Percentiles rank a stretch among this genome's conserved stretches.
These are phyloP conservation scores for Hucho hucho DNA, from an alignment of 2,113 vertebrate genomes.

Conservation along the genomic window DNA sequence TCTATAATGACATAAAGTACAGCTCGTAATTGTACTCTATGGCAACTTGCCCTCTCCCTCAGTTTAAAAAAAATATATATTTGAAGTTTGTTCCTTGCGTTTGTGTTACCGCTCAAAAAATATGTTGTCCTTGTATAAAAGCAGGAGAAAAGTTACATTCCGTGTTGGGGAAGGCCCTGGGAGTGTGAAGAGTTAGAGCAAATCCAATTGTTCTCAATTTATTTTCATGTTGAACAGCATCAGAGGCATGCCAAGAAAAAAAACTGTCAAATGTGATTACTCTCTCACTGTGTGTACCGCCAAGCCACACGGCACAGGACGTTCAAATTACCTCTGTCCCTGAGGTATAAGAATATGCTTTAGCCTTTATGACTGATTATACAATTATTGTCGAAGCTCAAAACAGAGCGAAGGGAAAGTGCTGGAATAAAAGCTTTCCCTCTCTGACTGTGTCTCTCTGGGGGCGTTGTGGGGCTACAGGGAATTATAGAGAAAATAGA, in stretches of 20 bases:
- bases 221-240: conserved; percentile 57
- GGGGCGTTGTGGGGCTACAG: neutral
- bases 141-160: conserved; percentile 51
- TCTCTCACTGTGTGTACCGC: conserved; percentile 27
- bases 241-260: conserved; percentile 35
- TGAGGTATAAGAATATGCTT: conserved; percentile 25
- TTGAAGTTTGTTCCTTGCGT: conserved; percentile 17
- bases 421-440: conserved; percentile 24
- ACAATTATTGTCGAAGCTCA: conserved; percentile 40
- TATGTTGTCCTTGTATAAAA: conserved; percentile 21
- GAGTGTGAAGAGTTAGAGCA: conserved; percentile 42
- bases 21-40: conserved; percentile 37
- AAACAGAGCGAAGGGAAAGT: conserved; percentile 13
- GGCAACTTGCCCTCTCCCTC: conserved; percentile 35
- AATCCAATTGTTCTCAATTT: conserved; percentile 63
- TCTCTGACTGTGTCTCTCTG: neutral
- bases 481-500: neutral
- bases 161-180: conserved; percentile 34
- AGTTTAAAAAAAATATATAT: too few species aligned
- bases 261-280: conserved; percentile 56
- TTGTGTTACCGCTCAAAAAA: too few species aligned
- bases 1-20: too few species aligned
- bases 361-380: conserved; percentile 41
- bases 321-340: conserved; percentile 33
- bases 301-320: conserved; percentile 13